Conservation (phyloP, 2,113 vertebrate species). For the Lamprologus speciosus region DNA sequence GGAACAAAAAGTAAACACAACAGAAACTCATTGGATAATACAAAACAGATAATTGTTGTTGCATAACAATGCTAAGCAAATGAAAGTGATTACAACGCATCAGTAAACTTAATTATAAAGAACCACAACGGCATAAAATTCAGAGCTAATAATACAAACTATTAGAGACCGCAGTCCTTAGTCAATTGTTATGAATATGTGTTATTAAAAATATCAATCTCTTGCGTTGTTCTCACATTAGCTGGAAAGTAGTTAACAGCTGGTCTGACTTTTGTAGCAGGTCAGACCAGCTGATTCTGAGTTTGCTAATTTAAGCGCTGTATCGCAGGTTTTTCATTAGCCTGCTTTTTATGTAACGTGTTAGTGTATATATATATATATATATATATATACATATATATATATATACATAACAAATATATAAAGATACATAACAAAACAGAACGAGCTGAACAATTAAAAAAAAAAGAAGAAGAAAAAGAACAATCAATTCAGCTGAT, state of each 20-base stretch:
- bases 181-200: background rate
- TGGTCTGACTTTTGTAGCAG: background rate
- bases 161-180: background rate
- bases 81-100: background rate
- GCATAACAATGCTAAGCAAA: background rate
- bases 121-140: background rate
- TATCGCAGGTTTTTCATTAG: background rate
- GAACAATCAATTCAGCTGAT: background rate
- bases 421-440: too few relatives aligned
- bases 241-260: background rate
- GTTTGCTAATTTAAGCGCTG: background rate
- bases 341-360: background rate
- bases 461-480: background rate
- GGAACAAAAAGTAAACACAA: background rate
- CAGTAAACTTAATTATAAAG: background rate
- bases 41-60: background rate
- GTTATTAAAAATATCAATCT: background rate
- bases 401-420: too few relatives aligned
- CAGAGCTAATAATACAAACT: background rate
- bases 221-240: background rate
- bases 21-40: background rate
- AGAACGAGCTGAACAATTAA: background rate
- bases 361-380: background rate
- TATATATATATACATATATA: rapidly evolving
- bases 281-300: background rate